phyloP scores from a whole-genome alignment of 2,797 vertebrate species.

The Apogon hyalosoma region DNA sequence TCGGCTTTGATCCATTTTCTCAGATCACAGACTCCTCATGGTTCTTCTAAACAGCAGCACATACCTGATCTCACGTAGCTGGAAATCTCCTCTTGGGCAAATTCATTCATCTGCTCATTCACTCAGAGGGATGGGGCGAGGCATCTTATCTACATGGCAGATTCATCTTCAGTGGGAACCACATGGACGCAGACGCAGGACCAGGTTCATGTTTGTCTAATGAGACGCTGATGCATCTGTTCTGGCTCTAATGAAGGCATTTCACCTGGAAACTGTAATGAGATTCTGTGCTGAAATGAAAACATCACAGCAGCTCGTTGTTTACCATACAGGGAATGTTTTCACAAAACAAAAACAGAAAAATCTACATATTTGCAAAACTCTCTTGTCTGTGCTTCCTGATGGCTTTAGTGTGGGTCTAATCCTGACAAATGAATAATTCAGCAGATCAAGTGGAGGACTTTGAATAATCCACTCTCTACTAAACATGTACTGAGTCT shows the following conservation, averaged over 20 bases:
- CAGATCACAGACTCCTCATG: conserved; percentile 53
- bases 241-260: not conserved
- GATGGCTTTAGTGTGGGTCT: conserved; percentile 29
- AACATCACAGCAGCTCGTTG: conserved; percentile 1
- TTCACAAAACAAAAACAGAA: conserved; percentile 29
- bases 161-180: conserved; percentile 1
- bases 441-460: conserved; percentile 51
- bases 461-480: conserved; percentile 59
- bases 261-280: conserved; percentile 1
- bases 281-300: not conserved
- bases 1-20: conserved; percentile 58
- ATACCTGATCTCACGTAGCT: conserved; percentile 33
- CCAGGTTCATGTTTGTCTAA: not conserved
- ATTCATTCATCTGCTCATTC: conserved; percentile 13
- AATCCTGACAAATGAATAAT: conserved; percentile 61
- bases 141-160: not conserved
- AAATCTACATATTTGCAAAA: conserved; percentile 38
- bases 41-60: conserved; percentile 40
- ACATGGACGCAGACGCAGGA: not conserved
- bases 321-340: conserved; percentile 11
- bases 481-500: conserved; percentile 32
- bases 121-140: not conserved
- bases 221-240: not conserved
- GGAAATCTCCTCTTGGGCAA: conserved; percentile 21
- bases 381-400: conserved; percentile 37